Evolutionary conservation across 2,888 invertebrate genomes (phyloP).

Genomic region (Pogonocherus hispidulus): DNA sequence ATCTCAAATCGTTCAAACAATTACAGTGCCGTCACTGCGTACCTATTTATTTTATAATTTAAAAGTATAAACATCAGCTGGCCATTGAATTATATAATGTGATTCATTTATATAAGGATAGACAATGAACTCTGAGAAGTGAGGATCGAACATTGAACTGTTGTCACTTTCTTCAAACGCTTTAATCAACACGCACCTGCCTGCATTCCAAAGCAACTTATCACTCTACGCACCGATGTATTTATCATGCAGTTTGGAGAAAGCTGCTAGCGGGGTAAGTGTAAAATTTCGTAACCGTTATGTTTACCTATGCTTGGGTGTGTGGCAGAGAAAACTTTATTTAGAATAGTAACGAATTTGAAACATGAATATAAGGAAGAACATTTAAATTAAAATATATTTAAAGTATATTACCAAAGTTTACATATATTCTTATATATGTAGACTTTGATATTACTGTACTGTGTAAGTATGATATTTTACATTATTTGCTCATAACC

Average conservation of each 20-base stretch:
- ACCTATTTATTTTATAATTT: no score
- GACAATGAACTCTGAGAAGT: background rate
- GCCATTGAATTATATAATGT: background rate
- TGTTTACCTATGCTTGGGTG: background rate
- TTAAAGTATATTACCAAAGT: no score
- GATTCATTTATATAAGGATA: background rate
- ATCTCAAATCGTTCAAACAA: no score
- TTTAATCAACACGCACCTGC: background rate
- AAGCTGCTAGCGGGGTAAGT: background rate
- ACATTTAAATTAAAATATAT: no score
- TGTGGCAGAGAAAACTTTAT: background rate
- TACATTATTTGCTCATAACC: no score
- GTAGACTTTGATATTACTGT: no score
- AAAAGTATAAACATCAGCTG: background rate
- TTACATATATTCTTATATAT: no score
- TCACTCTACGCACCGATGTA: background rate
- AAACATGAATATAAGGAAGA: no score
- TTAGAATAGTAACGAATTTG: background rate
- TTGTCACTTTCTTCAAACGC: constrained; percentile 4
- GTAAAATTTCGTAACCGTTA: background rate
- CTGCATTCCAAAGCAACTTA: background rate
- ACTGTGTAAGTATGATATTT: no score
- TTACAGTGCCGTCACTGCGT: no score
- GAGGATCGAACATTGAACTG: background rate
- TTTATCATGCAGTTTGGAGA: constrained; percentile 1